Evolutionary conservation across 2,888 invertebrate genomes (phyloP).

Genomic region (Tyria jacobaeae): DNA sequence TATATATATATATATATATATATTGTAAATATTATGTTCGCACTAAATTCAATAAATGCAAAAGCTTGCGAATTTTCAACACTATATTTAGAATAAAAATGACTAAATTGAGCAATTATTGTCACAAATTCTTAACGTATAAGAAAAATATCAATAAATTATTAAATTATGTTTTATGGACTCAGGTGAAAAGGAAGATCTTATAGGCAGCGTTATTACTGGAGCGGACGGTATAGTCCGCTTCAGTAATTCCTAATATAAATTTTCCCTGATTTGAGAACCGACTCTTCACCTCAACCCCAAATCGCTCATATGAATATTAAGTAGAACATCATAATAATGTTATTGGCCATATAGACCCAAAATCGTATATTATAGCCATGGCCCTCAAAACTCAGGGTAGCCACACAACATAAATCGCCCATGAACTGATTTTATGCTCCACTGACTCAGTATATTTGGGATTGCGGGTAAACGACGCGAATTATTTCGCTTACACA

Average conservation of each 20-base stretch:
- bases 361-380: slow-evolving; percentile 30
- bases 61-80: too few relatives aligned
- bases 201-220: background rate
- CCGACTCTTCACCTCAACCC: background rate
- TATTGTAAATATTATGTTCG: too few relatives aligned
- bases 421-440: slow-evolving; percentile 58
- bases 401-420: slow-evolving; percentile 53
- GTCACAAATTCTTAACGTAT: too few relatives aligned
- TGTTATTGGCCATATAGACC: slow-evolving; percentile 14
- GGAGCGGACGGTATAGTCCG: too few relatives aligned
- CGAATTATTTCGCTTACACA: slow-evolving; percentile 9
- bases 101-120: too few relatives aligned
- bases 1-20: too few relatives aligned
- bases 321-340: slow-evolving; percentile 15
- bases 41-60: too few relatives aligned
- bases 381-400: slow-evolving; percentile 44
- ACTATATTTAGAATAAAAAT: too few relatives aligned
- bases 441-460: slow-evolving; percentile 45
- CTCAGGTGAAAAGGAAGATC: background rate
- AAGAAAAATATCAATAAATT: too few relatives aligned
- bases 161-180: too few relatives aligned
- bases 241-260: background rate
- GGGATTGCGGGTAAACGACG: slow-evolving; percentile 10
- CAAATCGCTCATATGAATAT: slow-evolving; percentile 12
- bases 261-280: background rate